These are phyloP conservation scores for Aleiodes sp. DNA, from an alignment of 1,140 invertebrate species.

Conservation along the genomic window DNA sequence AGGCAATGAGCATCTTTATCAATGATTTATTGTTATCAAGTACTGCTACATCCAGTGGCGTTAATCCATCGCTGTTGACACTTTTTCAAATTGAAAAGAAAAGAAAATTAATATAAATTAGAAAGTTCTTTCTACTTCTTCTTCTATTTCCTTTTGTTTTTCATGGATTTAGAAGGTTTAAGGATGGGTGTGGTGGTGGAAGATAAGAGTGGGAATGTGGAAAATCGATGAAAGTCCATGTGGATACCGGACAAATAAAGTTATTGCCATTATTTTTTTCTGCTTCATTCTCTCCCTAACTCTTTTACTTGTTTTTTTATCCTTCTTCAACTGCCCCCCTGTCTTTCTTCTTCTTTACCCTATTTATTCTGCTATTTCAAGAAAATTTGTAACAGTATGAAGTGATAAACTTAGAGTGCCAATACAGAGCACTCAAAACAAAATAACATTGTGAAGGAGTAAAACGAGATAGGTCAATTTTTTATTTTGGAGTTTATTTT, in stretches of 20 bases:
- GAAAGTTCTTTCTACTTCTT: not conserved
- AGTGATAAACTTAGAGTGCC: too few relatives aligned
- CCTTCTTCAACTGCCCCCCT: not conserved
- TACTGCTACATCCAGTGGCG: conserved; percentile 89
- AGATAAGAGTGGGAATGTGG: not conserved
- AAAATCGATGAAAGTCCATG: not conserved
- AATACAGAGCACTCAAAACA: too few relatives aligned
- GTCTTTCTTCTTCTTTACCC: too few relatives aligned
- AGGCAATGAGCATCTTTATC: conserved; percentile 86
- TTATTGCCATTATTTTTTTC: not conserved
- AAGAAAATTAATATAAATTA: conserved; percentile 21
- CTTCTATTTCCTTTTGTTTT: too few relatives aligned
- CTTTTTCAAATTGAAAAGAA: conserved; percentile 63
- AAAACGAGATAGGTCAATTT: too few relatives aligned
- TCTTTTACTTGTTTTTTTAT: not conserved
- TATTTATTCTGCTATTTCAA: too few relatives aligned
- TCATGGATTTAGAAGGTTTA: not conserved
- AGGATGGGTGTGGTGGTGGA: conserved; percentile 3
- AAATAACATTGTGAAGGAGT: too few relatives aligned
- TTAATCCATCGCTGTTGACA: conserved; percentile 88
- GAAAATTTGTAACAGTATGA: too few relatives aligned
- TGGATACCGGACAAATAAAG: not conserved
- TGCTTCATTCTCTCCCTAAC: not conserved
- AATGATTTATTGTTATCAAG: conserved; percentile 87
- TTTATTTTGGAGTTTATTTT: too few relatives aligned